Conservation (phyloP, 2,797 vertebrate genomes). For the Petrocephalus sullivani region DNA sequence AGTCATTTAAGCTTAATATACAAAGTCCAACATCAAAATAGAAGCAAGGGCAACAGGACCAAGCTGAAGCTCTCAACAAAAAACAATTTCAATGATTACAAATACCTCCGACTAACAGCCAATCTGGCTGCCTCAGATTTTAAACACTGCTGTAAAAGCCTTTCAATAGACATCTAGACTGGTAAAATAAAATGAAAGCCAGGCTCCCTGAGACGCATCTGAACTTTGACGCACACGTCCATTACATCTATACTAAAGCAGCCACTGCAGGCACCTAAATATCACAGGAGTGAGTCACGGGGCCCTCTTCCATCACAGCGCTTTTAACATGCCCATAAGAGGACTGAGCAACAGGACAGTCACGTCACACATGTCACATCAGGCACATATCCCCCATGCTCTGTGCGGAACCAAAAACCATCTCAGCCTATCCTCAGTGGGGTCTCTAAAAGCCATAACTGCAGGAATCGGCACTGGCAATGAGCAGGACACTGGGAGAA, state of each 20-base stretch:
- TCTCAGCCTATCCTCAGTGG: no score
- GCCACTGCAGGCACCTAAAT: not conserved
- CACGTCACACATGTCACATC: not conserved
- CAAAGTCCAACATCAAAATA: not conserved
- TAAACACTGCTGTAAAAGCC: not conserved
- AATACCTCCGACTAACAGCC: not conserved
- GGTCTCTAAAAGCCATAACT: not conserved
- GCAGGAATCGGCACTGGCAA: not conserved
- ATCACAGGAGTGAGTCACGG: slow-evolving; percentile 4
- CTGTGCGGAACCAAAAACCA: not conserved
- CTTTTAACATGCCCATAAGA: not conserved
- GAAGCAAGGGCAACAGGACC: not conserved
- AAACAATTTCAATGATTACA: not conserved
- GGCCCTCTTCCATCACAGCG: not conserved
- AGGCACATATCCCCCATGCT: not conserved
- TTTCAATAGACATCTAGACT: not conserved
- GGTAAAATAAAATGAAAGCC: not conserved
- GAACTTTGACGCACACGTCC: not conserved
- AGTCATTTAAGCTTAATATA: not conserved
- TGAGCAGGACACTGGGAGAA: not conserved
- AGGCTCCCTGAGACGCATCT: not conserved
- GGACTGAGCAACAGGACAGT: not conserved
- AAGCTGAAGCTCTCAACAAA: not conserved
- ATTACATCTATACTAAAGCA: not conserved
- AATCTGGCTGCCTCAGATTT: not conserved